Base-by-base conservation (phyloP, 2,797 vertebrate genomes). In the Chrysocyon brachyurus region DNA sequence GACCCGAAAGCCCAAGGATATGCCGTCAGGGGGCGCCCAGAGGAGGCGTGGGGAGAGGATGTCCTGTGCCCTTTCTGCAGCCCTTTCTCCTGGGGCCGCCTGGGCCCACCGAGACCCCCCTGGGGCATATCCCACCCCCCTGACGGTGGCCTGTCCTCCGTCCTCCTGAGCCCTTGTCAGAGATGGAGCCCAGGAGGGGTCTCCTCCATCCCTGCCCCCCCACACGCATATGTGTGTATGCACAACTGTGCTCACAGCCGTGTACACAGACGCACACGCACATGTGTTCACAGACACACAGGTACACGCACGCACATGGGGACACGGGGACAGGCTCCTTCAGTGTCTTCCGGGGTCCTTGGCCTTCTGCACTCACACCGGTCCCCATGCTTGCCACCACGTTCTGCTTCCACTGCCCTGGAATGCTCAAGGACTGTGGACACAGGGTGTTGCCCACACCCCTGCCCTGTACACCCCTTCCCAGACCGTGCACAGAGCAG, bases 51-150 rank as follows among this genome's bases (percentile, higher is more conserved):
- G 82, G 22, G 22, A 28, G 0, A 6, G 72, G 40, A 19, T 14
- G 61, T n/a, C 24, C 28, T 11, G 6, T 3, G 3, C 4, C 0
- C 19, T 22, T 19, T 19, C 28, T 1, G 4, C 12, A 12, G 40
- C 64, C 40, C 40, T 4, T 10, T 6, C 40, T 52, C 59, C 59
- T 1, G 24, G 59, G 59, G 2, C 6, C 1, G 61, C 40, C 61
- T 10, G 52, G 82, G 12, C 61, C 19, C 12, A 36, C 17, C 31
- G 3, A 7, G 0, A 31, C 14, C 21, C 10, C 61, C 82, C 10
- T n/a, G 31, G 31, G 31, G 64, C 64, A 46, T 46, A 46, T 46
- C 40, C 40, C 40, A 46, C 40, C 6, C 7, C 7, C 40, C 40
- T 46, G 40, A 46, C 7, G 1, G 40, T 46, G 40, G 40, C 7